Percentiles rank a stretch among this genome's conserved stretches.
Conservation (phyloP, 2,113 vertebrate genomes). For the Dunckerocampus dactyliophorus region DNA sequence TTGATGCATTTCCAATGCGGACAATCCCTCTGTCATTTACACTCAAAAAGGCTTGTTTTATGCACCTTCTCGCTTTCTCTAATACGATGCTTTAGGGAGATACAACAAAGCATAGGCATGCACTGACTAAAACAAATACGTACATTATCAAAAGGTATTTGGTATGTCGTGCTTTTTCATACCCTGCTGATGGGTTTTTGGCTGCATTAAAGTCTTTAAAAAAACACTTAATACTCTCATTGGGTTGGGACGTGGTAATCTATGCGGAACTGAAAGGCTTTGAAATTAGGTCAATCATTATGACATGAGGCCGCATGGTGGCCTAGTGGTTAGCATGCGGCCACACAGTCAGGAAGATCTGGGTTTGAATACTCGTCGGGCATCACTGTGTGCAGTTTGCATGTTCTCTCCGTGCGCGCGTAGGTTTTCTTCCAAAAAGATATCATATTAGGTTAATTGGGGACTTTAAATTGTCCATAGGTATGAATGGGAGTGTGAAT, state of each 20-base stretch:
- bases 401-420: too few species aligned
- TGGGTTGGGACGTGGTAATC: background rate
- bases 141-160: background rate
- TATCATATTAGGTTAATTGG: too few species aligned
- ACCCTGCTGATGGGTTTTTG: background rate
- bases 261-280: background rate
- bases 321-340: too few species aligned
- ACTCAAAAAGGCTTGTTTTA: background rate
- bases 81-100: too few species aligned
- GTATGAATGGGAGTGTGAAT: too few species aligned
- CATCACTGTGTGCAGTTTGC: too few species aligned
- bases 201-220: background rate
- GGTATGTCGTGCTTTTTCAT: background rate
- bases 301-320: background rate
- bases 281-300: background rate
- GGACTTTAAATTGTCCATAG: too few species aligned
- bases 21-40: constrained; percentile 32
- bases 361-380: too few species aligned
- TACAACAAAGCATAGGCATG: background rate
- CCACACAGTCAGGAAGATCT: too few species aligned
- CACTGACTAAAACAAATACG: background rate
- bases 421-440: too few species aligned
- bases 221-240: background rate
- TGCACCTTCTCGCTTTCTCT: background rate
- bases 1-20: constrained; percentile 24